Conservation (phyloP, 2,888 invertebrate species). For the Polyommatus icarus region DNA sequence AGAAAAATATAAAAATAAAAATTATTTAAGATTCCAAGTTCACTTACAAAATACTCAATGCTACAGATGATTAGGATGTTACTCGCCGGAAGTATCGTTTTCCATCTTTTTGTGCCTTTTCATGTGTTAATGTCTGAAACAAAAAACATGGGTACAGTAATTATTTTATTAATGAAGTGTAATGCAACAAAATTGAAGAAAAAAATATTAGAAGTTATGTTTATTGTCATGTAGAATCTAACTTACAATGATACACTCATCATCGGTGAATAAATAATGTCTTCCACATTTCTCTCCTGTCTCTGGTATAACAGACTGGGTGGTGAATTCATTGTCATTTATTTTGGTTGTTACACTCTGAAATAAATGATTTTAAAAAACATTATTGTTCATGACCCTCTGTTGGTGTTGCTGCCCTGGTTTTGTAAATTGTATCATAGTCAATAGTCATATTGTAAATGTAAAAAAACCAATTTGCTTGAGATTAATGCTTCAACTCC, state of each 20-base stretch:
- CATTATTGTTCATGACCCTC: too few relatives aligned
- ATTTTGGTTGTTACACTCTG: constrained; percentile 79
- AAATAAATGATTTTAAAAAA: constrained; percentile 39
- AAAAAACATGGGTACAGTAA: constrained; percentile 32
- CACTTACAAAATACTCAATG: constrained; percentile 2
- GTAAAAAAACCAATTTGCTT: background rate
- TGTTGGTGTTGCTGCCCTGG: too few relatives aligned
- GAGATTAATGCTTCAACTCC: too few relatives aligned
- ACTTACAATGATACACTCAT: constrained; percentile 69
- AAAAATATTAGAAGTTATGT: background rate
- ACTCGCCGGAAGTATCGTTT: constrained; percentile 80
- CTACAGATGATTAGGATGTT: constrained; percentile 37
- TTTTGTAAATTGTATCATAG: too few relatives aligned
- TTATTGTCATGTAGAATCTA: background rate
- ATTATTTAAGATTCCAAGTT: constrained; percentile 23
- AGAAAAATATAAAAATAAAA: constrained; percentile 13
- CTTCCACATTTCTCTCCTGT: constrained; percentile 61
- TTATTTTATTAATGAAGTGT: background rate
- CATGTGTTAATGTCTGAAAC: constrained; percentile 81
- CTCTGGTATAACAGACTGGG: constrained; percentile 65
- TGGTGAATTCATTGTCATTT: constrained; percentile 71
- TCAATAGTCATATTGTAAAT: too few relatives aligned
- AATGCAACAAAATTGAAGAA: background rate
- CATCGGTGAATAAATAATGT: constrained; percentile 65
- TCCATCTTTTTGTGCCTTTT: constrained; percentile 71